phyloP scores from a whole-genome alignment of 2,888 invertebrate species.

The Malthinus seriepunctatus region DNA sequence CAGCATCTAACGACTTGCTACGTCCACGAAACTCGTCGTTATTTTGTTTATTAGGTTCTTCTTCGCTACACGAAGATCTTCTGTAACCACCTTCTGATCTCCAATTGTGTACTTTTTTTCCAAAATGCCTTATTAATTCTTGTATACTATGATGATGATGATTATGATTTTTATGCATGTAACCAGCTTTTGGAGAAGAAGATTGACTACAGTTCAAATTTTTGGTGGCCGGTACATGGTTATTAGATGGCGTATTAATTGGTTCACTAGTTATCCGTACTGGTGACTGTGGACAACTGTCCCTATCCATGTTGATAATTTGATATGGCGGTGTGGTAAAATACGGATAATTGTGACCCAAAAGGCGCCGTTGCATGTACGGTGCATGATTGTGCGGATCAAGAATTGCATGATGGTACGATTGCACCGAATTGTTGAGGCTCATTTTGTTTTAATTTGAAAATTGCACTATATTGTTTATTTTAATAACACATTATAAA shows the following conservation, averaged over 20 bases:
- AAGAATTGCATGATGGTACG: constrained; percentile 41
- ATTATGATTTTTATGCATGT: constrained; percentile 44
- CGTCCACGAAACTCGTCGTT: constrained; percentile 74
- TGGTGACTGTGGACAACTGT: constrained; percentile 44
- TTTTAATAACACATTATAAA: too few species aligned
- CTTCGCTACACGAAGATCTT: constrained; percentile 53
- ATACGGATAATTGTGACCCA: constrained; percentile 39
- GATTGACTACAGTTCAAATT: constrained; percentile 23
- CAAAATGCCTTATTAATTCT: constrained; percentile 75
- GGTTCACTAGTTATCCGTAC: constrained; percentile 40
- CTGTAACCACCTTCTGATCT: constrained; percentile 56
- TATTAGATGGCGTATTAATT: constrained; percentile 35
- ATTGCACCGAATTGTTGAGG: neutral
- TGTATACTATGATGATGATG: constrained; percentile 71
- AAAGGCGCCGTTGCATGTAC: constrained; percentile 11
- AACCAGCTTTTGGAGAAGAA: constrained; percentile 33
- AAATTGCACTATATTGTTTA: neutral
- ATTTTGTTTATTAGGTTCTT: constrained; percentile 51
- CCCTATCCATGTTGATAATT: constrained; percentile 42
- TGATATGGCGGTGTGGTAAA: constrained; percentile 25
- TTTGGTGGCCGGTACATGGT: too few species aligned
- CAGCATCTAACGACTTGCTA: constrained; percentile 76
- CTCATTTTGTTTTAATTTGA: neutral
- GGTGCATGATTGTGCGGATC: constrained; percentile 45
- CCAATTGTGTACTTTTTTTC: constrained; percentile 76